phyloP scores from a whole-genome alignment of 1,140 invertebrate genomes.

The Drosophila pallidifrons region DNA sequence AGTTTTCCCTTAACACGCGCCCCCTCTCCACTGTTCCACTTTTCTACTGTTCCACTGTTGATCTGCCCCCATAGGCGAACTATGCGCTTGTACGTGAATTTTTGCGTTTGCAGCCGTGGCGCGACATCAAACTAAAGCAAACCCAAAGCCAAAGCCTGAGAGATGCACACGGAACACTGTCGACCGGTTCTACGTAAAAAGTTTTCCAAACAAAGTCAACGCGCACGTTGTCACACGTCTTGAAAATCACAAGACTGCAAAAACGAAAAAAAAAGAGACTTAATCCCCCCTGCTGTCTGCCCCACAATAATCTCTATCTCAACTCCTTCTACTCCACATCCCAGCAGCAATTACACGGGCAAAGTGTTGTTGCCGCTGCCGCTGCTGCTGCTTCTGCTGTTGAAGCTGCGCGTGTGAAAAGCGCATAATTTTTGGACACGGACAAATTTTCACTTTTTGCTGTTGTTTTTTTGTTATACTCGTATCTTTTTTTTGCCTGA shows the following conservation, averaged over 20 bases:
- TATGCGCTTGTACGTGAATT: conserved; percentile 33
- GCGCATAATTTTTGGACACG: conserved; percentile 84
- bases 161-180: conserved; percentile 33
- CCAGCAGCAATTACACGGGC: conserved; percentile 62
- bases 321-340: conserved; percentile 30
- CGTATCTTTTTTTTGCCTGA: conserved; percentile 50
- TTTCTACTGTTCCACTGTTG: not conserved
- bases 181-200: conserved; percentile 69
- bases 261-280: too few relatives aligned
- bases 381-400: conserved; percentile 2
- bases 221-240: conserved; percentile 58
- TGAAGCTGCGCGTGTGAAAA: conserved; percentile 75
- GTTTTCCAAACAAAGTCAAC: conserved; percentile 62
- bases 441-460: conserved; percentile 83
- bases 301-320: too few relatives aligned
- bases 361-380: conserved; percentile 52
- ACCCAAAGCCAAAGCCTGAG: conserved; percentile 38
- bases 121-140: conserved; percentile 34
- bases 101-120: conserved; percentile 27
- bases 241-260: not conserved
- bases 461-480: conserved; percentile 15
- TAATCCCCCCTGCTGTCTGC: not conserved
- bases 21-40: not conserved
- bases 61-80: not conserved
- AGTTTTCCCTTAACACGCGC: conserved; percentile 19